Conservation (phyloP, 2,797 vertebrate species). For the Hydrophis major region DNA sequence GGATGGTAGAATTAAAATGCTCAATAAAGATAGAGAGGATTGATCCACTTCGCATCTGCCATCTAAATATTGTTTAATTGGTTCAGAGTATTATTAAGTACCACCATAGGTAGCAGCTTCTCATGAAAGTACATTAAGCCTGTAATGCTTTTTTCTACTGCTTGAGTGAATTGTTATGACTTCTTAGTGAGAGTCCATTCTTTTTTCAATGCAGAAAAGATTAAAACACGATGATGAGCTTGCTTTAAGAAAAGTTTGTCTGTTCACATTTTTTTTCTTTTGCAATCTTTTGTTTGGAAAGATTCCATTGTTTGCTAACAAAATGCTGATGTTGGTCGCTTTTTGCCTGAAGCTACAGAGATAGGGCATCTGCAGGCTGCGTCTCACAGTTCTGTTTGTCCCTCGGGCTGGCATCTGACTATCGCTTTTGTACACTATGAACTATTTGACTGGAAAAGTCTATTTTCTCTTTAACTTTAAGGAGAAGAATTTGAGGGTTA, state of each 20-base stretch:
- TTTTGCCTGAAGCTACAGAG: conserved; percentile 18
- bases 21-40: neutral
- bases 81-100: neutral
- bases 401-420: conserved; percentile 25
- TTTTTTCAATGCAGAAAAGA: neutral
- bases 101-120: neutral
- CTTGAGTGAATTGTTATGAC: neutral
- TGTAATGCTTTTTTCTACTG: neutral
- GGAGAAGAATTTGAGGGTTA: conserved; percentile 30
- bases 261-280: neutral
- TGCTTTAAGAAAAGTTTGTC: neutral
- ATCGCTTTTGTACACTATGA: neutral
- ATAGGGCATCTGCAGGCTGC: neutral
- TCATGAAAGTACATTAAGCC: neutral
- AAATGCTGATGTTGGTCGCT: neutral
- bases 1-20: neutral
- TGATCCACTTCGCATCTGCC: neutral
- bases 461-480: conserved; percentile 44
- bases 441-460: conserved; percentile 12
- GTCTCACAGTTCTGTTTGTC: conserved; percentile 10
- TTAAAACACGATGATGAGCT: neutral
- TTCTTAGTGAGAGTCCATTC: neutral
- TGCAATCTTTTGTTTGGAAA: neutral
- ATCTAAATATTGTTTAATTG: neutral
- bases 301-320: neutral